phyloP scores from a whole-genome alignment of 2,888 invertebrate species.

The Zeuzera pyrina region DNA sequence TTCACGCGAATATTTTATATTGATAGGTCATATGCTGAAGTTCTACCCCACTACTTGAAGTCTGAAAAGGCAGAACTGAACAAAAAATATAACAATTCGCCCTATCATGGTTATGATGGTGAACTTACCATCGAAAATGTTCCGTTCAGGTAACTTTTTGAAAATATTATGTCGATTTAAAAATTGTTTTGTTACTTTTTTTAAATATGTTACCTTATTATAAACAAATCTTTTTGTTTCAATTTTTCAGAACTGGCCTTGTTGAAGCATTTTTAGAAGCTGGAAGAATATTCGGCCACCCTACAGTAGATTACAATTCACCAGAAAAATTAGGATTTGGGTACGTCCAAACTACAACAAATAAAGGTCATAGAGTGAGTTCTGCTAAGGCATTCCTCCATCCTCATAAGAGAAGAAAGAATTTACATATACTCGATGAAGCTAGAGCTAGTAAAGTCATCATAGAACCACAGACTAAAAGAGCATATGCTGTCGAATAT shows the following conservation, averaged over 20 bases:
- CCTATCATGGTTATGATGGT: conserved; percentile 76
- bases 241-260: conserved; percentile 51
- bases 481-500: conserved; percentile 80
- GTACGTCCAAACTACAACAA: conserved; percentile 63
- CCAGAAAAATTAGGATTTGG: conserved; percentile 75
- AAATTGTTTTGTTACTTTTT: conserved; percentile 3
- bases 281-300: conserved; percentile 70
- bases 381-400: conserved; percentile 78
- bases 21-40: conserved; percentile 77
- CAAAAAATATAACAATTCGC: conserved; percentile 57
- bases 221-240: conserved; percentile 1
- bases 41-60: conserved; percentile 74
- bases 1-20: neutral
- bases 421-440: conserved; percentile 70
- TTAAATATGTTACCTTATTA: too few species aligned
- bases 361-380: conserved; percentile 77
- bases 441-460: conserved; percentile 51
- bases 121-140: conserved; percentile 76
- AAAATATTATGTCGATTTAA: neutral
- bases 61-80: conserved; percentile 70
- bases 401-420: conserved; percentile 74
- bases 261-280: conserved; percentile 73
- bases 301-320: conserved; percentile 75
- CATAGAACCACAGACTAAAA: conserved; percentile 70
- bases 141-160: conserved; percentile 66